Conservation (phyloP, 2,888 invertebrate species). For the Apamea monoglypha region DNA sequence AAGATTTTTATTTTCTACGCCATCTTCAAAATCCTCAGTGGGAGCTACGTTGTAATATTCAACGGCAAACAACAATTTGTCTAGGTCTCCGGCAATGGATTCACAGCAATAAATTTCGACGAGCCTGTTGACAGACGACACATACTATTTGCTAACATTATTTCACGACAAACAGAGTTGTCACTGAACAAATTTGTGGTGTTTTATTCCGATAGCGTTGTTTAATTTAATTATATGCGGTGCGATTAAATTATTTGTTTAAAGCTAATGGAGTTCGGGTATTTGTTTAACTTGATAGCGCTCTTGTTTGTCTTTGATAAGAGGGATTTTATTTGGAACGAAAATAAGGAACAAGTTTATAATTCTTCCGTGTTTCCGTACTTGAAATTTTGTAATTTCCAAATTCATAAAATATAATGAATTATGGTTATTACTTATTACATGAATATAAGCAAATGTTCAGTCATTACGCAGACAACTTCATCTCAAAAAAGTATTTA, state of each 20-base stretch:
- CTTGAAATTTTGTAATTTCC: constrained; percentile 30
- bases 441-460: constrained; percentile 45
- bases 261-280: constrained; percentile 75
- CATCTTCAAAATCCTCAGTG: constrained; percentile 38
- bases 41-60: constrained; percentile 19
- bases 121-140: constrained; percentile 78
- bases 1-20: constrained; percentile 19
- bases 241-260: constrained; percentile 83
- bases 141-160: constrained; percentile 85
- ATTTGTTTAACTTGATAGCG: constrained; percentile 74
- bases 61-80: constrained; percentile 48
- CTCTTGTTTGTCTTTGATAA: constrained; percentile 76
- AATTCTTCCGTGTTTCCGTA: constrained; percentile 62
- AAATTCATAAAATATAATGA: constrained; percentile 20
- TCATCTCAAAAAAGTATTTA: constrained; percentile 51
- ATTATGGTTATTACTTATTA: constrained; percentile 23
- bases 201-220: constrained; percentile 83
- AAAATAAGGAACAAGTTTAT: constrained; percentile 74
- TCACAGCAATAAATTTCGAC: constrained; percentile 83
- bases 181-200: constrained; percentile 85
- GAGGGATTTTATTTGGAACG: constrained; percentile 74
- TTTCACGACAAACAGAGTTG: constrained; percentile 82
- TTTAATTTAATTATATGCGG: constrained; percentile 81
- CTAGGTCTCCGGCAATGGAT: constrained; percentile 70
- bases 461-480: constrained; percentile 40